Percentiles rank a stretch among this genome's conserved stretches.
phyloP scores from a whole-genome alignment of 2,797 vertebrate species.

The Scomberomorus guttatus region DNA sequence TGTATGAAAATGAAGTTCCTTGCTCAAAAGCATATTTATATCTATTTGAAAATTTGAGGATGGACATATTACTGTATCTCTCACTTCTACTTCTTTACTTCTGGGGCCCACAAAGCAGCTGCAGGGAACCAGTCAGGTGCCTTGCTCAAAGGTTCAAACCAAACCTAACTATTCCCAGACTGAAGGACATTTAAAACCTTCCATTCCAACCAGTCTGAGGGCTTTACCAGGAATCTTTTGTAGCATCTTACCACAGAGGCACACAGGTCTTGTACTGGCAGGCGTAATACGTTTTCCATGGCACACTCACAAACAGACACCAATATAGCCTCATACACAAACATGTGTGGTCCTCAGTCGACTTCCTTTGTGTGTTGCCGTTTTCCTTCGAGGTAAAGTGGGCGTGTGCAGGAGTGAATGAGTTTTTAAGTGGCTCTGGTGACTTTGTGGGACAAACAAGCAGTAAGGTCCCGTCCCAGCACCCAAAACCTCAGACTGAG shows the following conservation, averaged over 20 bases:
- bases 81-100: background rate
- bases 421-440: constrained; percentile 73
- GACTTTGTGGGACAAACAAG: constrained; percentile 69
- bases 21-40: no score
- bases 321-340: constrained; percentile 51
- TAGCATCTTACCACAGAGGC: constrained; percentile 44
- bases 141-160: constrained; percentile 1
- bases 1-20: background rate
- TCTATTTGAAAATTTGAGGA: background rate
- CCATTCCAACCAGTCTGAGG: background rate
- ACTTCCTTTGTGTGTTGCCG: constrained; percentile 53
- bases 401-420: constrained; percentile 53
- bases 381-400: constrained; percentile 56
- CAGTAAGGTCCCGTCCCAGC: constrained; percentile 37
- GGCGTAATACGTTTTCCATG: constrained; percentile 44
- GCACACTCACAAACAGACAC: constrained; percentile 57
- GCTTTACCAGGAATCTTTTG: constrained; percentile 39
- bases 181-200: constrained; percentile 12
- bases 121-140: background rate
- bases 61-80: no score
- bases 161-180: background rate
- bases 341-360: constrained; percentile 69
- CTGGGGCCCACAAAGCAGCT: background rate
- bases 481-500: constrained; percentile 60
- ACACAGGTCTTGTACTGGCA: constrained; percentile 49